Evolutionary conservation across 2,888 invertebrate species (phyloP).

Genomic region (Thymelicus lineola): DNA sequence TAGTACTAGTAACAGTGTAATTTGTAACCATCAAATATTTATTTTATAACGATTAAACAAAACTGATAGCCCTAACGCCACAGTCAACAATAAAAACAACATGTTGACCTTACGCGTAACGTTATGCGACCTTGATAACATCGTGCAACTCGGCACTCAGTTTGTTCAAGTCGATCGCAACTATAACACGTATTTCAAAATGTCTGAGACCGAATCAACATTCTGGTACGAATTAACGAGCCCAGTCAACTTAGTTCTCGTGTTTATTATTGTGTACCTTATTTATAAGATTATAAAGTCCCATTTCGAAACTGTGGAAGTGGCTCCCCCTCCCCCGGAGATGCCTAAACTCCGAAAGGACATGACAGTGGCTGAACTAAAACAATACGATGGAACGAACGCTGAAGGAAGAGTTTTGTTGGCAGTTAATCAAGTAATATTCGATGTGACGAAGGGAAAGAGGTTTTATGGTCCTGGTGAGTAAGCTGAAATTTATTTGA

Average conservation of each 20-base stretch:
- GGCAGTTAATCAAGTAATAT: conserved; percentile 96
- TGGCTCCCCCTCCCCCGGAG: conserved; percentile 70
- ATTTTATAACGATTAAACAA: too few species aligned
- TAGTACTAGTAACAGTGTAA: too few species aligned
- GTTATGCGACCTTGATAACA: conserved; percentile 49
- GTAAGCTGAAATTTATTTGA: conserved; percentile 44
- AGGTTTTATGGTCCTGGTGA: conserved; percentile 97
- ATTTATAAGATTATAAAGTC: conserved; percentile 87
- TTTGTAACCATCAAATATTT: too few species aligned
- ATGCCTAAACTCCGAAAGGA: conserved; percentile 94
- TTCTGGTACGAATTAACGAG: conserved; percentile 78
- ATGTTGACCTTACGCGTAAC: conserved; percentile 49
- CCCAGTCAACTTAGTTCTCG: conserved; percentile 71
- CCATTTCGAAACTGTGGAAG: conserved; percentile 70
- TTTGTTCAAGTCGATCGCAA: conserved; percentile 38
- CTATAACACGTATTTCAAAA: conserved; percentile 39
- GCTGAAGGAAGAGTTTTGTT: conserved; percentile 95
- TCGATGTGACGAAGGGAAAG: conserved; percentile 96
- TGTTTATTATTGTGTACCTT: conserved; percentile 77
- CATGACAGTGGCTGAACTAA: conserved; percentile 94
- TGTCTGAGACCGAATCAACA: conserved; percentile 53
- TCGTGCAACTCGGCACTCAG: conserved; percentile 43
- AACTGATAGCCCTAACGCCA: conserved; percentile 9
- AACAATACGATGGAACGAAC: conserved; percentile 92
- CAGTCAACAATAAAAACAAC: conserved; percentile 40